These are phyloP conservation scores for Halotydeus destructor DNA, from an alignment of 1,140 invertebrate species.

Conservation along the genomic window DNA sequence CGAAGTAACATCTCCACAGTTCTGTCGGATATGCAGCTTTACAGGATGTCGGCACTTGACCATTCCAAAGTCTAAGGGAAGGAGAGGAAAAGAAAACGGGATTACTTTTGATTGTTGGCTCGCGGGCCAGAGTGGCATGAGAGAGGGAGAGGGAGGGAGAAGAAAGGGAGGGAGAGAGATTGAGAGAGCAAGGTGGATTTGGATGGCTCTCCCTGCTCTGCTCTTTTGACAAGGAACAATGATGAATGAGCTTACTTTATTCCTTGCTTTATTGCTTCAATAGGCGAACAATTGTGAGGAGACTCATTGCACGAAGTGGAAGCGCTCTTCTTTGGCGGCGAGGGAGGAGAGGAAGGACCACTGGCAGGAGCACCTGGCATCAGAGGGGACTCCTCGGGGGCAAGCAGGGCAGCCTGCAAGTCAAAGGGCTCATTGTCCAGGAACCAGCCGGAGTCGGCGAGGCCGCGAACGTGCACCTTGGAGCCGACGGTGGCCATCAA, in stretches of 20 bases:
- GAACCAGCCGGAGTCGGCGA: constrained; percentile 84
- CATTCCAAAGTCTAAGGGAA: constrained; percentile 45
- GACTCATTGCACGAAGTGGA: constrained; percentile 10
- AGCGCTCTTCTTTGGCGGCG: not conserved
- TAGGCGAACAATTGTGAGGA: constrained; percentile 28
- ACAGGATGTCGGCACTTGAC: constrained; percentile 51
- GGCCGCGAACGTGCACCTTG: constrained; percentile 47
- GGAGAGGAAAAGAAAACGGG: too few species aligned
- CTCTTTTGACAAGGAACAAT: too few species aligned
- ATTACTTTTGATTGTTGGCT: too few species aligned
- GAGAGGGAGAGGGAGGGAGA: too few species aligned
- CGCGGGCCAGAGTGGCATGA: too few species aligned
- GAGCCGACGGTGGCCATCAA: constrained; percentile 31
- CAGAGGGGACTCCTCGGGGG: constrained; percentile 1
- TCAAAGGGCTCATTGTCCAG: constrained; percentile 49
- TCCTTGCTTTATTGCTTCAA: constrained; percentile 47
- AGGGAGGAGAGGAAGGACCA: constrained; percentile 8
- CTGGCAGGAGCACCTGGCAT: constrained; percentile 17
- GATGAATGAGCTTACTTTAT: constrained; percentile 37
- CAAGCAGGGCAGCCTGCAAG: not conserved
- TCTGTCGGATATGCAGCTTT: constrained; percentile 39
- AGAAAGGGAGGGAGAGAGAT: too few species aligned
- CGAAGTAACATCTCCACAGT: constrained; percentile 77
- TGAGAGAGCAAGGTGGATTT: too few species aligned
- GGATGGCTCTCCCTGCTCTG: too few species aligned